A percentile compares a stretch with the other conserved stretches of the same genome.
Evolutionary conservation across 2,113 vertebrate genomes (phyloP).

Genomic region (Chloroceryle aenea): DNA sequence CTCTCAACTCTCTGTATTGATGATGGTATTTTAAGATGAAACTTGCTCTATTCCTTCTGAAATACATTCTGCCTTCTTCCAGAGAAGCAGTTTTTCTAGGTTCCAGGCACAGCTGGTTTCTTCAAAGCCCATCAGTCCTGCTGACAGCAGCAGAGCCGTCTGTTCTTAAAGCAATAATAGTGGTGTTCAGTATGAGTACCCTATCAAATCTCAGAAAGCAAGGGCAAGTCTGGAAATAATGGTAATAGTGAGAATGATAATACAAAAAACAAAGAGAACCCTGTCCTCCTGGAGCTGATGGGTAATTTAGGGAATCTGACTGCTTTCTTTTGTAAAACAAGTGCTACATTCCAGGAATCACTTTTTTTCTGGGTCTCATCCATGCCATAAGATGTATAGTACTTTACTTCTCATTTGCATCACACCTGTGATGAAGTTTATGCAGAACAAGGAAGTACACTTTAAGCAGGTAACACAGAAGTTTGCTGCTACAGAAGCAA

Average conservation of each 20-base stretch:
- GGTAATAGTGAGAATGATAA: not conserved
- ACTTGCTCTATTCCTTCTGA: not conserved
- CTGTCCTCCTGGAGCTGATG: not conserved
- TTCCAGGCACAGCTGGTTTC: not conserved
- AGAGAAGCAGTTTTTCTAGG: not conserved
- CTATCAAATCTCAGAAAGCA: not conserved
- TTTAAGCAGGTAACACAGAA: not conserved
- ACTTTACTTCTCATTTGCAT: not conserved
- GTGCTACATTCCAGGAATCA: rapidly evolving
- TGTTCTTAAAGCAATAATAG: not conserved
- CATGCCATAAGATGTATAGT: not conserved
- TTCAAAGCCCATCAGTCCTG: not conserved
- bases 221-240: not conserved
- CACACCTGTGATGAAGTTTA: not conserved
- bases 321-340: not conserved
- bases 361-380: not conserved
- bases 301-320: not conserved
- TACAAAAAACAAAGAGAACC: not conserved
- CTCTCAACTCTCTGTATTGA: not conserved
- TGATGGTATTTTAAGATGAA: not conserved
- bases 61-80: not conserved
- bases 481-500: not conserved
- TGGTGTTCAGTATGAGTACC: not conserved
- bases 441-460: not conserved
- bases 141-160: not conserved